phyloP scores from a whole-genome alignment of 2,797 vertebrate genomes.

The Amphiprion clarkii region DNA sequence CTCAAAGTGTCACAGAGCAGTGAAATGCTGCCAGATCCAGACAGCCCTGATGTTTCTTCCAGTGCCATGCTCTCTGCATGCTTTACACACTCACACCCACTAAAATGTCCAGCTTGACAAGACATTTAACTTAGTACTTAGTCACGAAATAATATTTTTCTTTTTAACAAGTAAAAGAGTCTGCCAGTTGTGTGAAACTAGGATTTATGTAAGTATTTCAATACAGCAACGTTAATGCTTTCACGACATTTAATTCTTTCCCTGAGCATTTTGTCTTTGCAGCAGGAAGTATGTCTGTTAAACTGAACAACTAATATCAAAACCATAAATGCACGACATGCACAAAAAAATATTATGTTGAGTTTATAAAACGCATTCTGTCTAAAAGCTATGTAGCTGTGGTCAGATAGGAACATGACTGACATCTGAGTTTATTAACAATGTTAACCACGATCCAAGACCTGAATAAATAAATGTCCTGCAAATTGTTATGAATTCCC shows the following conservation, averaged over 20 bases:
- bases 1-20: conserved; percentile 27
- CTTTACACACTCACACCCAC: conserved; percentile 37
- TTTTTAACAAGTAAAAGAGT: not conserved
- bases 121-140: not conserved
- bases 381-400: too few relatives aligned
- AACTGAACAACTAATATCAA: too few relatives aligned
- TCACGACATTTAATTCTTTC: not conserved
- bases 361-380: too few relatives aligned
- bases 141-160: not conserved
- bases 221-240: not conserved
- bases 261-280: not conserved
- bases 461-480: not conserved
- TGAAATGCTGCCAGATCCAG: conserved; percentile 22
- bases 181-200: not conserved
- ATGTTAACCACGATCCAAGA: not conserved
- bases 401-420: too few relatives aligned
- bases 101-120: conserved; percentile 30
- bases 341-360: too few relatives aligned
- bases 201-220: not conserved
- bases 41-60: conserved; percentile 75
- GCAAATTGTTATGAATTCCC: too few relatives aligned
- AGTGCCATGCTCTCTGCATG: conserved; percentile 59
- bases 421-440: not conserved
- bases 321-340: too few relatives aligned
- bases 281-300: too few relatives aligned